Evolutionary conservation across 2,888 invertebrate species (phyloP), one percentile per base, ranked within the genome.

Genomic region (Diploptera punctata): DNA sequence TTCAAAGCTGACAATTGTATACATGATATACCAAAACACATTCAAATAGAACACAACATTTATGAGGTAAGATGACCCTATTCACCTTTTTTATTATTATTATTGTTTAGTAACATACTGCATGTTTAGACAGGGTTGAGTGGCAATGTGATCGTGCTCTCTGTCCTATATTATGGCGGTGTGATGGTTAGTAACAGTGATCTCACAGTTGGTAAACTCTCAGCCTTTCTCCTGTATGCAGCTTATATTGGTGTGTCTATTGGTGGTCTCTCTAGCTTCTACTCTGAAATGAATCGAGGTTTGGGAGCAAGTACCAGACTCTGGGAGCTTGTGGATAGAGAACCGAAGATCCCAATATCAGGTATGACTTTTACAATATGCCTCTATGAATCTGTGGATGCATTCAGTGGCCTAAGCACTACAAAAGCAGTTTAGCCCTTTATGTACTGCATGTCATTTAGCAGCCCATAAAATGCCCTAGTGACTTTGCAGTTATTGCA

Each of bases 211-310:
- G 98, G 98, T 4, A 92, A 93, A 75, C 86, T 99, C 19, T 97
- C 98, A 0, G 93, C 98, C 0, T 99, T 99, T 83, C 86, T 99
- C 13, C 83, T 99, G 16, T 99, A 99, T 80, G 97, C 98, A 0
- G 96, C 93, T 0, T 98, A 97, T 79, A 94, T 97, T 18, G 97
- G 96, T 13, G 89, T 97, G 33, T 95, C 97, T 47, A 89, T 98
- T 47, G 92, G 93, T 61, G 96, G 97, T 13, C 81, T 98, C n/a
- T 93, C 94, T 61, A 93, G 91, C 77, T 98, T 98, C 82, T 99
- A 98, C 81, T 92, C 96, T 0, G 98, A 98, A 80, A 81, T 98
- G 75, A 98, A 97, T 84, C 94, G 93, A 80, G 97, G 97, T 0
- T 83, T 99, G 2, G 99, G 98, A 0, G 97, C 98, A 0, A 95